Base-by-base conservation (phyloP, 2,797 vertebrate genomes). In the Sebastes glaucus region DNA sequence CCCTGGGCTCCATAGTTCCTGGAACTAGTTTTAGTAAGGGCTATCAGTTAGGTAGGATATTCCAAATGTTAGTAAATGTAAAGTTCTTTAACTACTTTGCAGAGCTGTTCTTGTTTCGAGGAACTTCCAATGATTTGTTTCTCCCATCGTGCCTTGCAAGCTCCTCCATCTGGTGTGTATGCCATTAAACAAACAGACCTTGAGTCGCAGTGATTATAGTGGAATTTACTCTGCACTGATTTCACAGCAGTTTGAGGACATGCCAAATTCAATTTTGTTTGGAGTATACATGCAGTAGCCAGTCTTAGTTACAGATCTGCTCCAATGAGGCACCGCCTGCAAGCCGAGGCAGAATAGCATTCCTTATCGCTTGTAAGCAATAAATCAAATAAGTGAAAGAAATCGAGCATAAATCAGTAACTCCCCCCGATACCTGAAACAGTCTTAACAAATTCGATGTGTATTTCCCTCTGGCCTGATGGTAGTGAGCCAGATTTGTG, bases 91-190 rank as follows among this genome's bases (percentile, higher is more conserved):
- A 22, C 46, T 60, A 22, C 22, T 62, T 18, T 46, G 33, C 8
- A 70, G 3, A 30, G 11, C 20, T 46, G 3, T 65, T 57, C n/a
- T 25, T 64, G 76, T 74, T 55, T 42, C 42, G 20, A 67, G 7
- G 5, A 61, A 67, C 16, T 33, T 77, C 18, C 23, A 6, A 46
- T 30, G 18, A 46, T 4, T 35, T 10, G 23, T 64, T 56, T 60
- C 18, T 71, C 65, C 32, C 28, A 27, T 4, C 7, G 55, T 55
- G 22, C 49, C 13, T n/a, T n/a, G 32, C 5, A 60, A 79, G 20
- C 56, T 67, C 57, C 67, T 62, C 62, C 63, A 72, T 56, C 59
- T 83, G 76, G 46, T 56, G 46, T 28, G 4, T 33, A 49, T 33
- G 32, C 4, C 52, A 25, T 57, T 76, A 59, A 63, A 68, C 20